Evolutionary conservation across 2,888 invertebrate species (phyloP), one percentile per base, ranked within the genome.

Genomic region (Drosophila longiperda): DNA sequence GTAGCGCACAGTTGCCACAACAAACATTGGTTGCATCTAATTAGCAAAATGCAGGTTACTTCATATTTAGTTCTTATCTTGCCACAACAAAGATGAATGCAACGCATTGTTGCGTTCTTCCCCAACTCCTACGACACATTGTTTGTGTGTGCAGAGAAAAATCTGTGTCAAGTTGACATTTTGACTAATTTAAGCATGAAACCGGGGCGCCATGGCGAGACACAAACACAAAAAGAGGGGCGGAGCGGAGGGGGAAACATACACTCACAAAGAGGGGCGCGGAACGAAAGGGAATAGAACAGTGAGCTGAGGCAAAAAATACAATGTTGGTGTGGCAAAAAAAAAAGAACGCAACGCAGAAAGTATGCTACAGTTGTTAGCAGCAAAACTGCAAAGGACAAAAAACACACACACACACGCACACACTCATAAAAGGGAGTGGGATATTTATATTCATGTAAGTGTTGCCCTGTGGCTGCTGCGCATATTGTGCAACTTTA

Each of bases 101-200:
- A 20, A 15, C 32, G 34, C 54, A 72, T 60, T 73, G 73, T 68
- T 65, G 45, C 59, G 33, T 11, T 11, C 33, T 17, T 34, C 48
- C 20, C 23, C 11, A 20, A 33, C 29, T n/a, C 34, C 23, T 53
- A 53, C 50, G 32, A 12, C 36, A 36, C 59, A 67, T 59, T 71
- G 71, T 75, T 67, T 59, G 58, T 53, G 65, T 53, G 53, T 36
- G 36, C 23, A 3, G 20, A 7, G 20, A 45, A 11, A 60, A 68
- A 78, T 80, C 82, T 85, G 80, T 89, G 85, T 85, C 89, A 85
- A 89, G 85, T 85, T 87, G 84, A 89, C 89, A 74, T 81, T 85
- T 80, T 82, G 82, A 89, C 89, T 85, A 89, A 85, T 85, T 85
- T 85, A 75, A 81, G 75, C 73, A 81, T 61, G 79, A 73, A 70